phyloP scores from a whole-genome alignment of 1,140 invertebrate species.

The Anastrepha obliqua region DNA sequence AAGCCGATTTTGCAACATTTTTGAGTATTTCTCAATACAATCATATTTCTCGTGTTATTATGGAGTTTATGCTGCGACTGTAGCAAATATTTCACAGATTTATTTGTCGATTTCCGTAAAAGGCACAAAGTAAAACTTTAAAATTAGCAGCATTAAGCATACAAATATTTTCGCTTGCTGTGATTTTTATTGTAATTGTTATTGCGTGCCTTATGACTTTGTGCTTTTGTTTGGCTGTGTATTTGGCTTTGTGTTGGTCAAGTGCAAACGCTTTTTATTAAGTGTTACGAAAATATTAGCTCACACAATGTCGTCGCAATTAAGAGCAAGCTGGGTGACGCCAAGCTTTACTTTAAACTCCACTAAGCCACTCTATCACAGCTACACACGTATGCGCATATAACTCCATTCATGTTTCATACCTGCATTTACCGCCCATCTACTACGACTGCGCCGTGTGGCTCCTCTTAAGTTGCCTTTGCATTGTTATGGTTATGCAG shows the following conservation, averaged over 20 bases:
- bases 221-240: background rate
- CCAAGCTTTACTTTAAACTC: background rate
- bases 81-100: no score
- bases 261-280: constrained; percentile 45
- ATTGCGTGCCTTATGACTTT: background rate
- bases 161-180: background rate
- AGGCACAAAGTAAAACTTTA: no score
- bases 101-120: no score
- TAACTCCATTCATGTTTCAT: no score
- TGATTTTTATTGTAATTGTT: constrained; percentile 38
- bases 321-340: constrained; percentile 10
- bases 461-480: background rate
- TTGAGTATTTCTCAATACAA: no score
- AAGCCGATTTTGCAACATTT: no score
- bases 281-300: constrained; percentile 44
- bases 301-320: constrained; percentile 8
- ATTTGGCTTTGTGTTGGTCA: constrained; percentile 40
- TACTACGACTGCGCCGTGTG: no score
- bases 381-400: background rate
- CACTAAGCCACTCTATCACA: background rate
- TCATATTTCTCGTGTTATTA: no score
- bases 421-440: no score
- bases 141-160: no score
- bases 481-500: background rate
- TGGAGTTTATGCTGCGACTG: no score